Evolutionary conservation across 2,113 vertebrate species (phyloP), one percentile per base, ranked within the genome.

Genomic region (rat (Rattus norvegicus)): DNA sequence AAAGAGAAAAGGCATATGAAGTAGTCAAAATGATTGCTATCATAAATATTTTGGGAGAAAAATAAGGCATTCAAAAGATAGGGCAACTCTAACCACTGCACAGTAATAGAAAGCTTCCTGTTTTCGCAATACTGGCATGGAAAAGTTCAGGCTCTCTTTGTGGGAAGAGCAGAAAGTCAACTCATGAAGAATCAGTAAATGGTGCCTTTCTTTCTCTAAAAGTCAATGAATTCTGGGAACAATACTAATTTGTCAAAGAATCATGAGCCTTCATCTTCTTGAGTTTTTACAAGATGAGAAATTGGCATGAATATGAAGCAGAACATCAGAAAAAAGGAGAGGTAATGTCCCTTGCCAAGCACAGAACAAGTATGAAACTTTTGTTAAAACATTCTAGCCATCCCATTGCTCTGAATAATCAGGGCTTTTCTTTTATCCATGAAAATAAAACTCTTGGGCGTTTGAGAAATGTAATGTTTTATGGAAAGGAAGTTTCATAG

Each of bases 381-480:
- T 84, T 52, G 63, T 43, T 67, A 36, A 93, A 93, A 69, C 17
- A 73, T 6, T n/a, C 5, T 49, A 95, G 84, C 63, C 4, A 61
- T 33, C 3, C 59, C 65, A 85, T 77, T 69, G 54, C 59, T 85
- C 24, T 93, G 33, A 87, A 65, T 77, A 77, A 5, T 85, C 26
- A 69, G 19, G 33, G 19, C 2, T 36, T 16, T 47, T 73, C 33
- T 67, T 95, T 76, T 77, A 92, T 49, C 43, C 28, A 65, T 93
- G 36, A 30, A 94, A 89, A 81, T 36, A 47, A 89, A 93, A 70
- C 52, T 95, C 5, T 79, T 92, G 73, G 43, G 4, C 67, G 84
- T 92, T 81, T 93, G 89, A 70, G 28, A 94, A 90, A 94, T 56
- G 83, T 4, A 2, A 56, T 80, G 52, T 77, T 91, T 92, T 65